Evolutionary conservation across 2,888 invertebrate genomes (phyloP), one percentile per base, ranked within the genome.

Genomic region (Ephialtes manifestator): DNA sequence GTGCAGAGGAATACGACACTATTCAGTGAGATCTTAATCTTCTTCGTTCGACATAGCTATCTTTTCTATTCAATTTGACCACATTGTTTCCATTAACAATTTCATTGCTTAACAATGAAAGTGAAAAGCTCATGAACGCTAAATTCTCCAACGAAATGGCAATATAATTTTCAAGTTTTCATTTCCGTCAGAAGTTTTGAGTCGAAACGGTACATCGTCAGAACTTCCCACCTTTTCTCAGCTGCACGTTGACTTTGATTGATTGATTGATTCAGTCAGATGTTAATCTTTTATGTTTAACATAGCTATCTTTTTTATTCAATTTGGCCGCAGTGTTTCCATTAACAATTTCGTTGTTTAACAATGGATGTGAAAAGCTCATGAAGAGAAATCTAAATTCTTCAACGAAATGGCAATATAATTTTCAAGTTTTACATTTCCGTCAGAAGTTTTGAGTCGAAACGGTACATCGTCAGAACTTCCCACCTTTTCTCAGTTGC

Each of bases 31-130:
- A 83, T 86, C 75, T 72, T 85, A 67, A 77, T 43, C 74, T 39
- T 43, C 68, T 39, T 48, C 53, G 28, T 74, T 18, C 68, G 46
- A 51, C 77, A 15, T 55, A 81, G 77, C 72, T 81, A 67, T 81
- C 75, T 89, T 90, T 88, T 89, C 89, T 91, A n/a, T 90, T 89
- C 89, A 90, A 91, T 90, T 89, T 87, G 86, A 81, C 87, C 89
- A 83, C 90, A 88, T 87, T 87, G 87, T 85, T 86, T 90, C 88
- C 88, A 87, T 89, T 90, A 89, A 89, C 90, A 89, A 90, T 88
- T 90, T 89, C 8, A 24, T 81, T 60, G 24, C 51, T 20, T 5
- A n/a, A 20, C 11, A 15, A 67, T n/a, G 2, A 65, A 15, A 1
- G 39, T 20, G 10, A 7, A n/a, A 20, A 0, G n/a, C 7, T 24